phyloP scores from a whole-genome alignment of 2,888 invertebrate genomes.

The Aporophyla nigra region DNA sequence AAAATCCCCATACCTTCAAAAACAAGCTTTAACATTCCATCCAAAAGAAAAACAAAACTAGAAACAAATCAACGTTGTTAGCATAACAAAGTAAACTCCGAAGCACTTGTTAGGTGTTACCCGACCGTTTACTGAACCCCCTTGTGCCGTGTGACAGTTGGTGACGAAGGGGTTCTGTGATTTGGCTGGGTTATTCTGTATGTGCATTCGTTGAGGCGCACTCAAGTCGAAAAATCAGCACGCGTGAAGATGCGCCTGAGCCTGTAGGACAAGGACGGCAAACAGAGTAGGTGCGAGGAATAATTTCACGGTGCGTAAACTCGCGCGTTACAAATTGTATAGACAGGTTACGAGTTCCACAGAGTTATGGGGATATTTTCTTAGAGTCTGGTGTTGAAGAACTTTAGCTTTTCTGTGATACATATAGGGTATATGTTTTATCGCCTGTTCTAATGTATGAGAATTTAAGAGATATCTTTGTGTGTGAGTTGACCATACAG shows the following conservation, averaged over 20 bases:
- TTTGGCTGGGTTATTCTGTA: slow-evolving; percentile 75
- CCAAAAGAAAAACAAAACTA: slow-evolving; percentile 76
- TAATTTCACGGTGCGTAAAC: slow-evolving; percentile 83
- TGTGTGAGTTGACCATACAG: not conserved
- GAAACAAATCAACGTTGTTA: slow-evolving; percentile 80
- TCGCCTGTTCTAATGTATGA: not conserved
- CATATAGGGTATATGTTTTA: not conserved
- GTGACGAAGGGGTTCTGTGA: slow-evolving; percentile 69
- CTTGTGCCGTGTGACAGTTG: slow-evolving; percentile 63
- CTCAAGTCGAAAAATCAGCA: slow-evolving; percentile 84
- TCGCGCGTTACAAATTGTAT: slow-evolving; percentile 49
- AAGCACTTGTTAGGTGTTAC: slow-evolving; percentile 78
- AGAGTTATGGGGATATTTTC: slow-evolving; percentile 26
- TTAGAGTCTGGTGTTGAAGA: not conserved
- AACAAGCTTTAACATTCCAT: slow-evolving; percentile 40
- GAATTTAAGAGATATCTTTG: not conserved
- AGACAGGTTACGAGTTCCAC: slow-evolving; percentile 33
- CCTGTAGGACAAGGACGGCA: slow-evolving; percentile 80
- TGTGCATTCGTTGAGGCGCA: slow-evolving; percentile 81
- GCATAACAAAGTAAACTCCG: slow-evolving; percentile 80
- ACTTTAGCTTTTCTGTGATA: not conserved
- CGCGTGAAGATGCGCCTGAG: slow-evolving; percentile 81
- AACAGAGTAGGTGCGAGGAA: slow-evolving; percentile 81
- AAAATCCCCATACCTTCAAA: slow-evolving; percentile 3
- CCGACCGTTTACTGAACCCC: slow-evolving; percentile 72